Base-by-base conservation (phyloP, 2,888 invertebrate species). In the Protonemura montana region DNA sequence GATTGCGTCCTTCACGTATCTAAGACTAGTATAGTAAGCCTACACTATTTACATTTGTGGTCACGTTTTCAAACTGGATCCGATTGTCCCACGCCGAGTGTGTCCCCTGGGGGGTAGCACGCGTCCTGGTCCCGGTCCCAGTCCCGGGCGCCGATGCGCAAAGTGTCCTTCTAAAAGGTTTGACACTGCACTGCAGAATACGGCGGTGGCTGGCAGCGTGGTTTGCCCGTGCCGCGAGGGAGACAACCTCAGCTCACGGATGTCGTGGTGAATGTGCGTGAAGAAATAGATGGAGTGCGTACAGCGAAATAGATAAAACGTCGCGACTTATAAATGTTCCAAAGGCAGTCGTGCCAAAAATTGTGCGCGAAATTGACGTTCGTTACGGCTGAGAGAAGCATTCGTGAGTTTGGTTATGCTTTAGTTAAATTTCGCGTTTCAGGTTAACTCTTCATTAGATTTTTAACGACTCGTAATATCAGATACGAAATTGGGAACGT, bases 141-240 rank as follows among this genome's bases (percentile, higher is more conserved):
- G 26, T 78, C 7, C 78, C 26, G 13, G 59, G 78, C 78, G 5
- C 27, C 78, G 28, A 78, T 78, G 78, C 78, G 59, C 16, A 59
- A 21, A 21, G 59, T 78, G 28, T 27, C 78, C 21, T 77, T 16
- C n/a, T 78, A 78, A 78, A 78, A 28, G 78, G 78, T 78, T 78
- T 78, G 78, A 78, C 78, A 78, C 78, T 78, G 78, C 78, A 78
- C 27, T 78, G 78, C 78, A 59, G 59, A 21, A 59, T 59, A 59
- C 21, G 13, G 59, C 16, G 59, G 59, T 16, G 59, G 13, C 13
- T 59, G 59, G 35, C 35, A 10, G n/a, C n/a, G 10, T 35, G 35
- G 35, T 35, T 35, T n/a, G n/a, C n/a, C 35, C 35, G 5, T 35
- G 35, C 5, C 21, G 13, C 59, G 59, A 59, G 59, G 21, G 59